phyloP scores from a whole-genome alignment of 2,797 vertebrate genomes.

The Pelodytes ibericus region DNA sequence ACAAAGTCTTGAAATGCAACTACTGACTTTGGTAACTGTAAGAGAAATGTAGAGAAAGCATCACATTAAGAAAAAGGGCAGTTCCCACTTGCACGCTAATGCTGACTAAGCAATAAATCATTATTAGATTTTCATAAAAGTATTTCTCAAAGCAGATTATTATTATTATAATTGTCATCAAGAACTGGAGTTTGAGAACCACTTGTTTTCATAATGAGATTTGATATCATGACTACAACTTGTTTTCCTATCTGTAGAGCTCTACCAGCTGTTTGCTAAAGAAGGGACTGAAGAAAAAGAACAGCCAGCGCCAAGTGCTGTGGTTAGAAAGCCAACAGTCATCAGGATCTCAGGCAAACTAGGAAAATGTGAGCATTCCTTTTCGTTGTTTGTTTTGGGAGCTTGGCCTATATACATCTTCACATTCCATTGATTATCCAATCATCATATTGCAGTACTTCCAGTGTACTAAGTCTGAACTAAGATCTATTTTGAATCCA shows the following conservation, averaged over 20 bases:
- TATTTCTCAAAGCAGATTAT: not conserved
- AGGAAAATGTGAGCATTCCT: constrained; percentile 69
- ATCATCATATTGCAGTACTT: too few relatives aligned
- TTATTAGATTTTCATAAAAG: not conserved
- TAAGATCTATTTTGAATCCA: too few relatives aligned
- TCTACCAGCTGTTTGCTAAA: constrained; percentile 74
- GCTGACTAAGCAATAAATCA: not conserved
- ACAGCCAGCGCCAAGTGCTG: constrained; percentile 59
- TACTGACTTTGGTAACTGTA: too few relatives aligned
- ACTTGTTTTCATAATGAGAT: not conserved
- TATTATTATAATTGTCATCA: too few relatives aligned
- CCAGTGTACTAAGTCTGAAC: too few relatives aligned
- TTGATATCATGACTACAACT: not conserved
- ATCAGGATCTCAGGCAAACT: constrained; percentile 87
- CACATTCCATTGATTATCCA: too few relatives aligned
- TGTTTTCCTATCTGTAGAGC: constrained; percentile 66
- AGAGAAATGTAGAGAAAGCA: too few relatives aligned
- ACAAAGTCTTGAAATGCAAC: too few relatives aligned
- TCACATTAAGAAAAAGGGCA: too few relatives aligned
- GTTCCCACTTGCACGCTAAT: too few relatives aligned
- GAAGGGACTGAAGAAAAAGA: constrained; percentile 64
- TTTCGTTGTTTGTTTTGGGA: not conserved
- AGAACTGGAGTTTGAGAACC: not conserved
- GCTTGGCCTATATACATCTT: too few relatives aligned
- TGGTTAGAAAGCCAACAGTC: constrained; percentile 86